Evolutionary conservation across 2,113 vertebrate genomes (phyloP).

Genomic region (Saimiri boliviensis): DNA sequence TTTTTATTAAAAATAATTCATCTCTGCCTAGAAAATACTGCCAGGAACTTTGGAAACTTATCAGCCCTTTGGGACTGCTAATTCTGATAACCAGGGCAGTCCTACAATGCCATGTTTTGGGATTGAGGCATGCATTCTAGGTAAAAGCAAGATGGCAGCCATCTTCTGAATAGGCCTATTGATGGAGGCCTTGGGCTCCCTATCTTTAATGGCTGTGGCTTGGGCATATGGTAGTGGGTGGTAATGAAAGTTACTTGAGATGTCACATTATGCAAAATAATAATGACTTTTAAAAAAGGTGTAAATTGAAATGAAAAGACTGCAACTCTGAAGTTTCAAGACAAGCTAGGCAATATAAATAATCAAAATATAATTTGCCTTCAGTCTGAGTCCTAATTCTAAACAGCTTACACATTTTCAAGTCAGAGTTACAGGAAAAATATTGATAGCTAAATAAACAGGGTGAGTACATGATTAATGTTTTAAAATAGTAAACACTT

Average conservation of each 20-base stretch:
- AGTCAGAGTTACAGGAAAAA: conserved; percentile 80
- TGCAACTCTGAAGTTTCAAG: conserved; percentile 69
- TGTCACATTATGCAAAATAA: conserved; percentile 62
- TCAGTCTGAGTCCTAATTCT: conserved; percentile 75
- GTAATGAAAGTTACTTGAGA: conserved; percentile 59
- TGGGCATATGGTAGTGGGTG: background rate
- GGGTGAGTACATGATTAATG: conserved; percentile 83
- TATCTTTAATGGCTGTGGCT: conserved; percentile 46
- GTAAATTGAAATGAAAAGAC: conserved; percentile 68
- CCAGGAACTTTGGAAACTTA: background rate
- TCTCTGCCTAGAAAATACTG: background rate
- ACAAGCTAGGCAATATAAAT: conserved; percentile 72
- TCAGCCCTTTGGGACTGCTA: background rate
- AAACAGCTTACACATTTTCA: conserved; percentile 76
- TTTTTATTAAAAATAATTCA: conserved; percentile 24
- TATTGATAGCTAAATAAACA: conserved; percentile 83
- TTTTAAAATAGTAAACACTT: conserved; percentile 84
- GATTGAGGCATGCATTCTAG: background rate
- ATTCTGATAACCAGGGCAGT: background rate
- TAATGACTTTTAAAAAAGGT: conserved; percentile 67
- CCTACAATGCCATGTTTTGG: background rate
- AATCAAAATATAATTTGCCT: conserved; percentile 78
- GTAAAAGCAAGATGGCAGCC: background rate
- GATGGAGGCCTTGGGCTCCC: background rate
- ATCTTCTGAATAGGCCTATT: conserved; percentile 55